A percentile compares a stretch with the other conserved stretches of the same genome.
Conservation (phyloP, 2,797 vertebrate genomes). For the Neosalanx taihuensis region DNA sequence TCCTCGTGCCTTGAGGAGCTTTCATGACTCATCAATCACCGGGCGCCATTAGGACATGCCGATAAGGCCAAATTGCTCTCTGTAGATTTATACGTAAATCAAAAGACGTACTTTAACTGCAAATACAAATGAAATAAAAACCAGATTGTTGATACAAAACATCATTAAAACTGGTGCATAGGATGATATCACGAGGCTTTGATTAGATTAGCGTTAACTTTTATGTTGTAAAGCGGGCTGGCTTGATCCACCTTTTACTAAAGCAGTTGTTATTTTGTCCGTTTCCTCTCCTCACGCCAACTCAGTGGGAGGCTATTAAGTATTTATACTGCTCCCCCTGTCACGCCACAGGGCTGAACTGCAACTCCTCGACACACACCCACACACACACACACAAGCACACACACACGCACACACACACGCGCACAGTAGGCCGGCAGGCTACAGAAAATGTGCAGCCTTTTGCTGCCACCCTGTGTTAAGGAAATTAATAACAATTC, state of each 20-base stretch:
- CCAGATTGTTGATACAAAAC: too few species aligned
- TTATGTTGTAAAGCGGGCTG: too few species aligned
- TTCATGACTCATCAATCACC: background rate
- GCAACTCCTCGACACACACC: conserved; percentile 7
- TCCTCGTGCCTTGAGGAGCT: background rate
- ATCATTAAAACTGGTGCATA: too few species aligned
- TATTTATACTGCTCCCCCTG: conserved; percentile 55
- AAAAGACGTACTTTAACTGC: background rate
- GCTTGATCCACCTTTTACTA: background rate
- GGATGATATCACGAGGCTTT: too few species aligned
- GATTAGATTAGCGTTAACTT: too few species aligned
- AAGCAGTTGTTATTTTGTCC: conserved; percentile 42
- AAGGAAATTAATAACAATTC: conserved; percentile 39
- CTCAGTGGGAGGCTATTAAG: conserved; percentile 52
- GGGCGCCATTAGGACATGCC: background rate
- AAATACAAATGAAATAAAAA: background rate
- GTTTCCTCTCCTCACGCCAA: conserved; percentile 11
- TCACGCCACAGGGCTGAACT: conserved; percentile 30
- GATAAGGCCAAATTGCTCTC: background rate
- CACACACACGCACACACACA: conserved; percentile 4
- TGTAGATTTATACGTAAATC: background rate
- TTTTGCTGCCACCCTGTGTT: conserved; percentile 64
- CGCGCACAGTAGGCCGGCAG: conserved; percentile 6
- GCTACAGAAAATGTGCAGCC: conserved; percentile 17
- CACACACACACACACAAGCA: background rate